Conservation (phyloP, 2,113 vertebrate species). For the Euleptes europaea region DNA sequence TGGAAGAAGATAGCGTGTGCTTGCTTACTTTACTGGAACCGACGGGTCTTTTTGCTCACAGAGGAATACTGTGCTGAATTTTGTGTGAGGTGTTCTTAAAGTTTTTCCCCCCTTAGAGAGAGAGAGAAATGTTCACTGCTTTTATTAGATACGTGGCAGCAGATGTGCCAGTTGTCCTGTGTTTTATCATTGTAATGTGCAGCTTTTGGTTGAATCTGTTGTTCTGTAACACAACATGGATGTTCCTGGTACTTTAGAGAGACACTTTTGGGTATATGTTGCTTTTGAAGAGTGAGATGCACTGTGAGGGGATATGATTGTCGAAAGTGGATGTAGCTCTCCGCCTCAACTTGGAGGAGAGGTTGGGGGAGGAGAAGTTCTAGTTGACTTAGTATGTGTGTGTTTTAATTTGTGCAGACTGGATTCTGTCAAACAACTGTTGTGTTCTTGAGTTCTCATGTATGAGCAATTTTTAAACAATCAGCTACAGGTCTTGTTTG, state of each 20-base stretch:
- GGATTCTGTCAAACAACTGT: constrained; percentile 17
- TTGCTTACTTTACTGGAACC: not conserved
- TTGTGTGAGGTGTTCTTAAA: not conserved
- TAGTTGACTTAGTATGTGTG: constrained; percentile 36
- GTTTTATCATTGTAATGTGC: not conserved
- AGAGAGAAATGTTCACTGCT: not conserved
- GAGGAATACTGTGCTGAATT: not conserved
- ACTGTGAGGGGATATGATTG: not conserved
- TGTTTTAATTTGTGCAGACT: constrained; percentile 17
- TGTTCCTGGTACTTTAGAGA: not conserved
- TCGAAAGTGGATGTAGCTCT: constrained; percentile 31
- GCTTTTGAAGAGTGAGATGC: not conserved
- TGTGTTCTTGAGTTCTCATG: constrained; percentile 14
- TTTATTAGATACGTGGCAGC: not conserved
- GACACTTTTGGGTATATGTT: not conserved
- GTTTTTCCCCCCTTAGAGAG: not conserved
- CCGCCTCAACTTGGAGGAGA: constrained; percentile 12
- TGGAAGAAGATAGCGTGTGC: not conserved
- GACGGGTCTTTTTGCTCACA: not conserved
- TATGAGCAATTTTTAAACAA: not conserved
- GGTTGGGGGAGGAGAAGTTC: constrained; percentile 49
- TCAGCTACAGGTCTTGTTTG: constrained; percentile 8
- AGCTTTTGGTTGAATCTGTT: not conserved
- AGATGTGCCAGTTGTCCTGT: not conserved
- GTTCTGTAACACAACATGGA: not conserved